phyloP scores from a whole-genome alignment of 2,113 vertebrate species.

The Machaerirhynchus nigripectus region DNA sequence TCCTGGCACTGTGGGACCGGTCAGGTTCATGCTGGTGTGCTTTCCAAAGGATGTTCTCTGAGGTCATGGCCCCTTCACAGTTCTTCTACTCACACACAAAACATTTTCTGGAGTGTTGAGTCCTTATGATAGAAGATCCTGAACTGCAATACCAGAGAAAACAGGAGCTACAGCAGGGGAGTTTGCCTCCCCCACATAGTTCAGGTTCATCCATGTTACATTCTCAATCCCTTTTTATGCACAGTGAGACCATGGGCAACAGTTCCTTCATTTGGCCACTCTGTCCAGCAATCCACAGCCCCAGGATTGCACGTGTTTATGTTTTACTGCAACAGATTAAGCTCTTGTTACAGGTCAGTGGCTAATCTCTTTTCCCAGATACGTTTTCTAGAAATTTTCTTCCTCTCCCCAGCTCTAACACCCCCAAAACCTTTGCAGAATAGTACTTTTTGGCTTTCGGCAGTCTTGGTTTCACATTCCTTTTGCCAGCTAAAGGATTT shows the following conservation, averaged over 20 bases:
- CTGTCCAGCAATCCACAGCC: neutral
- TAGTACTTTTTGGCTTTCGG: neutral
- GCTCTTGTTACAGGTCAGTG: neutral
- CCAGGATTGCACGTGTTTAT: neutral
- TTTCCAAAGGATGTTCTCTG: neutral
- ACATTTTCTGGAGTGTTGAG: neutral
- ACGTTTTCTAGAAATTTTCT: constrained; percentile 15
- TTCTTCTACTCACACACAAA: neutral
- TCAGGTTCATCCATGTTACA: neutral
- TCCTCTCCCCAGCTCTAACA: neutral
- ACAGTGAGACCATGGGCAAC: neutral
- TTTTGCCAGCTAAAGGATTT: neutral
- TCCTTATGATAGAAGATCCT: neutral
- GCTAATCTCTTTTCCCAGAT: neutral
- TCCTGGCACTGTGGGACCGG: neutral
- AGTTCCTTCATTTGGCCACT: neutral
- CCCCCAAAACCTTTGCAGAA: neutral
- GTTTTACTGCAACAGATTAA: neutral
- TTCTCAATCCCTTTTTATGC: neutral
- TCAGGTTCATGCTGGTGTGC: neutral
- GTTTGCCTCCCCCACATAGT: neutral
- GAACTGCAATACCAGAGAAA: neutral
- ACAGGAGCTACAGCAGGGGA: neutral
- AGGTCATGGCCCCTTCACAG: neutral
- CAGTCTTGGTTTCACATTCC: neutral